Evolutionary conservation across 2,797 vertebrate genomes (phyloP).

Genomic region (Geotrypetes seraphini): DNA sequence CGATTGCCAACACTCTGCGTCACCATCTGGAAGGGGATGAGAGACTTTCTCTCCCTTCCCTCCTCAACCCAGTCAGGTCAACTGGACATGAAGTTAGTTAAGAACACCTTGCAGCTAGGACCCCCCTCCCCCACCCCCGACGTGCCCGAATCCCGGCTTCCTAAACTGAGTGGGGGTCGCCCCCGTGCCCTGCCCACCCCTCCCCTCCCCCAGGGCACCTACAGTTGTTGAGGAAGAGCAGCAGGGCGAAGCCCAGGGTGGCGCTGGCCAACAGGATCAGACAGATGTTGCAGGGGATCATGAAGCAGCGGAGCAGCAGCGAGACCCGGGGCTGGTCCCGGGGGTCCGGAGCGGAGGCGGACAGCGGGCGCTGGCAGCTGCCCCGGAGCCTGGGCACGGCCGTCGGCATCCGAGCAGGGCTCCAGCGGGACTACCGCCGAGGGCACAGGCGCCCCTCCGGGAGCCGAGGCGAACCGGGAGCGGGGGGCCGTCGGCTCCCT

Average conservation of each 20-base stretch:
- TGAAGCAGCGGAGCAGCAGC: slow-evolving; percentile 90
- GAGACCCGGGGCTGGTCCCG: slow-evolving; percentile 89
- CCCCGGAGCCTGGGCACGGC: slow-evolving; percentile 30
- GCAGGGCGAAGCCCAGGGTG: slow-evolving; percentile 83
- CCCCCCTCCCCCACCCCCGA: no score
- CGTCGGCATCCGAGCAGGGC: neutral
- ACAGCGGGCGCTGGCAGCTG: slow-evolving; percentile 67
- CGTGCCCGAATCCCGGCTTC: no score
- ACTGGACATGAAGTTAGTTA: neutral
- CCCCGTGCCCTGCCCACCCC: no score
- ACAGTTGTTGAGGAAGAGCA: slow-evolving; percentile 97
- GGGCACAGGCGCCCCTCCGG: no score
- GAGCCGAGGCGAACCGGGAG: no score
- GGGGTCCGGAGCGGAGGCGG: slow-evolving; percentile 70
- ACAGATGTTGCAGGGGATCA: slow-evolving; percentile 97
- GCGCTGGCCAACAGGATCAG: slow-evolving; percentile 90
- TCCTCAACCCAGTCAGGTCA: no score
- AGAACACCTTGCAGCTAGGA: neutral
- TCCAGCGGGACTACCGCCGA: no score
- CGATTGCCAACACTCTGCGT: no score
- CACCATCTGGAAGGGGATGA: no score
- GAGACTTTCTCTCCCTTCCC: no score
- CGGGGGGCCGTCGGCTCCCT: no score
- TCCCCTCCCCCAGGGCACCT: slow-evolving; percentile 44
- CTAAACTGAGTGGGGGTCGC: no score